Evolutionary conservation across 2,797 vertebrate genomes (phyloP).

Genomic region (Dallia pectoralis): DNA sequence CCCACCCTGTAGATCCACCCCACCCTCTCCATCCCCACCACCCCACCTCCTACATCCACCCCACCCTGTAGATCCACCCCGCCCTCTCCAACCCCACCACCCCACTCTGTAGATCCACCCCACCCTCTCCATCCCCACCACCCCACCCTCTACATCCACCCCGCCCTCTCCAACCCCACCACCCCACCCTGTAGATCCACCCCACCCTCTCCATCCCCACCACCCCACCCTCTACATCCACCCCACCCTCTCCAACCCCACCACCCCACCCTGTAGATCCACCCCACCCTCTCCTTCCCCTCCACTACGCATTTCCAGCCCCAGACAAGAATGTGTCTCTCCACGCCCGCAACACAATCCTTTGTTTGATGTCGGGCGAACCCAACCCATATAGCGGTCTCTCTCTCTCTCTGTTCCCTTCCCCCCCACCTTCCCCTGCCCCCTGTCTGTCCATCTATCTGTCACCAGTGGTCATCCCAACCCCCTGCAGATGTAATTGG

Average conservation of each 20-base stretch:
- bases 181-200: not conserved
- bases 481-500: slow-evolving; percentile 69
- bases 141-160: slow-evolving; percentile 16
- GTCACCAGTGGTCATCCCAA: slow-evolving; percentile 66
- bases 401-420: slow-evolving; percentile 36
- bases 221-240: slow-evolving; percentile 15
- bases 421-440: slow-evolving; percentile 26
- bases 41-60: too few species aligned
- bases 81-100: too few species aligned
- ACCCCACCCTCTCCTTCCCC: not conserved
- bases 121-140: slow-evolving; percentile 28
- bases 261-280: not conserved
- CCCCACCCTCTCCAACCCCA: not conserved
- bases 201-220: slow-evolving; percentile 25
- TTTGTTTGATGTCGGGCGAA: slow-evolving; percentile 69
- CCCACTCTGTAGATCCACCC: too few species aligned
- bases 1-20: too few species aligned
- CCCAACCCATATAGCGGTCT: slow-evolving; percentile 32
- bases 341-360: slow-evolving; percentile 66
- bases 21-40: too few species aligned
- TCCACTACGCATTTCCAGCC: slow-evolving; percentile 30
- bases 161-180: slow-evolving; percentile 3
- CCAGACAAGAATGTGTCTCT: slow-evolving; percentile 75
- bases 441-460: slow-evolving; percentile 62
- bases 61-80: too few species aligned